phyloP scores from a whole-genome alignment of 2,113 vertebrate species.

The Solea solea region DNA sequence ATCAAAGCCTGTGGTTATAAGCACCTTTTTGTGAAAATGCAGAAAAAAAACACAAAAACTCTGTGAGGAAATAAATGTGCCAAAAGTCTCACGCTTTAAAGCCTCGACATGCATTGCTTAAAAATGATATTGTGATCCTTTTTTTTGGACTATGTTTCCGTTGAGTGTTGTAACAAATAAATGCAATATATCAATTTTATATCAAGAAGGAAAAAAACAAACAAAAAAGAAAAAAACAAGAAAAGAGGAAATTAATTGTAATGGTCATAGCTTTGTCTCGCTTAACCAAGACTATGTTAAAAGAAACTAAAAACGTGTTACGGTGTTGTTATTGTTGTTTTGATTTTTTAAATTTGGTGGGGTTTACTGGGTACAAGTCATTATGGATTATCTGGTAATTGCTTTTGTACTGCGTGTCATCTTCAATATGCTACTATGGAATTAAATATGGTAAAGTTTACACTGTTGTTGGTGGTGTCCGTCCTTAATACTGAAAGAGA shows the following conservation, averaged over 20 bases:
- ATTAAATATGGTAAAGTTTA: slow-evolving; percentile 83
- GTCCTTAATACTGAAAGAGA: slow-evolving; percentile 1
- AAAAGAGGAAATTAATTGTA: slow-evolving; percentile 17
- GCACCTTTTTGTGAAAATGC: slow-evolving; percentile 63
- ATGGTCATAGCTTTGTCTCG: slow-evolving; percentile 41
- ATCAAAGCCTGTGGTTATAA: slow-evolving; percentile 28
- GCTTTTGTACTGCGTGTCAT: slow-evolving; percentile 83
- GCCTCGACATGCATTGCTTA: slow-evolving; percentile 30
- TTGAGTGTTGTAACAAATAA: slow-evolving; percentile 69
- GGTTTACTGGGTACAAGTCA: slow-evolving; percentile 69
- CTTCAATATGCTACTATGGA: slow-evolving; percentile 84
- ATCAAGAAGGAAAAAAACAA: slow-evolving; percentile 21
- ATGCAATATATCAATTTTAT: slow-evolving; percentile 63
- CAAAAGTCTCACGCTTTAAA: slow-evolving; percentile 39
- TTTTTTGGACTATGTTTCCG: slow-evolving; percentile 35
- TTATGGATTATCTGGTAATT: slow-evolving; percentile 64
- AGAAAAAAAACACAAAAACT: neutral
- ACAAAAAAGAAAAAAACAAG: slow-evolving; percentile 1
- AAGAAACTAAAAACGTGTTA: slow-evolving; percentile 21
- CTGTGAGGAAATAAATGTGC: slow-evolving; percentile 45
- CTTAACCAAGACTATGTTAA: slow-evolving; percentile 20
- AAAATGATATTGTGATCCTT: slow-evolving; percentile 39
- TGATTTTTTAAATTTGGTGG: slow-evolving; percentile 27
- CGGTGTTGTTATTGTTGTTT: slow-evolving; percentile 19
- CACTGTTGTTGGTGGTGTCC: slow-evolving; percentile 36